Evolutionary conservation across 2,888 invertebrate genomes (phyloP).

Genomic region (Trimorus sp.): DNA sequence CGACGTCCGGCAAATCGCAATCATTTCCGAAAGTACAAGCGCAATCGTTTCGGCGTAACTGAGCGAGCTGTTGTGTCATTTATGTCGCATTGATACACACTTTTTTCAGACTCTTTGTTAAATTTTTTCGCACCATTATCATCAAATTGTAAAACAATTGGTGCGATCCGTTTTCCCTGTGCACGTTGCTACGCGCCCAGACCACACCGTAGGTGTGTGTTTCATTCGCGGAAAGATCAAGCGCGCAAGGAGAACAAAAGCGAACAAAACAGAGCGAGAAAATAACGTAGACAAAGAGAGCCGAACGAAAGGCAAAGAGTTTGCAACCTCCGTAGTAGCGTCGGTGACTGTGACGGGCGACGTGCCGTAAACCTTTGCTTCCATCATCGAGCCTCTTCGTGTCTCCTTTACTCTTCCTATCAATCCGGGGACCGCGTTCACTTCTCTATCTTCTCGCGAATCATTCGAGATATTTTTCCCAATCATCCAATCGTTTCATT

Average conservation of each 20-base stretch:
- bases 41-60: too few relatives aligned
- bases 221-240: conserved; percentile 58
- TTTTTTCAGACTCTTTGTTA: not conserved
- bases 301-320: conserved; percentile 60
- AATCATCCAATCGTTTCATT: too few relatives aligned
- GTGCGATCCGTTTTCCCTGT: conserved; percentile 45
- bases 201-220: conserved; percentile 61
- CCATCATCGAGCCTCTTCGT: conserved; percentile 76
- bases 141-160: conserved; percentile 37
- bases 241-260: conserved; percentile 53
- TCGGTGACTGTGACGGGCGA: conserved; percentile 78
- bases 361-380: conserved; percentile 80
- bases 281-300: conserved; percentile 41
- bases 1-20: too few relatives aligned
- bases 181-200: conserved; percentile 53
- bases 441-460: too few relatives aligned
- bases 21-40: too few relatives aligned
- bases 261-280: conserved; percentile 56
- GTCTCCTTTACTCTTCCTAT: conserved; percentile 44
- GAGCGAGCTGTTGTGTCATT: too few relatives aligned
- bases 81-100: too few relatives aligned
- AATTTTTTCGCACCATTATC: conserved; percentile 36
- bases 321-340: conserved; percentile 76
- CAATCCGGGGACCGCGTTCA: too few relatives aligned
- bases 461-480: too few relatives aligned